Evolutionary conservation across 2,888 invertebrate genomes (phyloP).

Genomic region (Pollenia labialis): DNA sequence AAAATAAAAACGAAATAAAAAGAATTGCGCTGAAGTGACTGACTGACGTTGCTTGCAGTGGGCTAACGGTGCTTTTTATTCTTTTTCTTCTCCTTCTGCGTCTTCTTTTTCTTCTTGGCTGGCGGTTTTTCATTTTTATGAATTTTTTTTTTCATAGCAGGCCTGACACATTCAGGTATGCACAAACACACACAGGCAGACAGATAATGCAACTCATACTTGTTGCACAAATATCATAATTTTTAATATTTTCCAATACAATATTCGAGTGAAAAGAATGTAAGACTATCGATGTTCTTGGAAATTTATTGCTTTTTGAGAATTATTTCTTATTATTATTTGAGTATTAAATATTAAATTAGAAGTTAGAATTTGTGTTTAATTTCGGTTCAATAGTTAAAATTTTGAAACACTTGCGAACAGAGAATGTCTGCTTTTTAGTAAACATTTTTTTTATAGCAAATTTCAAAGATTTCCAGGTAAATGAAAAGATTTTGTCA

Average conservation of each 20-base stretch:
- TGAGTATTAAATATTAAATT: no score
- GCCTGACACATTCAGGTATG: slow-evolving; percentile 8
- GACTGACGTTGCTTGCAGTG: slow-evolving; percentile 71
- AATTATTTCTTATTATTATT: neutral
- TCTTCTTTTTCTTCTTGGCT: slow-evolving; percentile 48
- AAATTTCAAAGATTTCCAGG: no score
- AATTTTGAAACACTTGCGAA: no score
- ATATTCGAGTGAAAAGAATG: neutral
- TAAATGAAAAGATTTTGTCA: no score
- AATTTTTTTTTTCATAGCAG: slow-evolving; percentile 6
- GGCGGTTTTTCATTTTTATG: slow-evolving; percentile 28
- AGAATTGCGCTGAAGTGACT: slow-evolving; percentile 63
- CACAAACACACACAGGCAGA: neutral
- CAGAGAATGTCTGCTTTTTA: no score
- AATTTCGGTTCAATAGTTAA: no score
- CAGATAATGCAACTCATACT: neutral
- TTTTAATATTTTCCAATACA: slow-evolving; percentile 15
- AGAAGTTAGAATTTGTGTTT: no score
- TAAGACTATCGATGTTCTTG: neutral
- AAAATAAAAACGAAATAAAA: slow-evolving; percentile 72
- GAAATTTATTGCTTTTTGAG: neutral
- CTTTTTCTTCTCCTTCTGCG: slow-evolving; percentile 20
- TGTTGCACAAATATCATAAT: slow-evolving; percentile 51
- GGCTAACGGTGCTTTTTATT: slow-evolving; percentile 71
- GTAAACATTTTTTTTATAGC: no score